Conservation (phyloP, 2,113 vertebrate genomes). For the Hypocryptadius cinnamomeus region DNA sequence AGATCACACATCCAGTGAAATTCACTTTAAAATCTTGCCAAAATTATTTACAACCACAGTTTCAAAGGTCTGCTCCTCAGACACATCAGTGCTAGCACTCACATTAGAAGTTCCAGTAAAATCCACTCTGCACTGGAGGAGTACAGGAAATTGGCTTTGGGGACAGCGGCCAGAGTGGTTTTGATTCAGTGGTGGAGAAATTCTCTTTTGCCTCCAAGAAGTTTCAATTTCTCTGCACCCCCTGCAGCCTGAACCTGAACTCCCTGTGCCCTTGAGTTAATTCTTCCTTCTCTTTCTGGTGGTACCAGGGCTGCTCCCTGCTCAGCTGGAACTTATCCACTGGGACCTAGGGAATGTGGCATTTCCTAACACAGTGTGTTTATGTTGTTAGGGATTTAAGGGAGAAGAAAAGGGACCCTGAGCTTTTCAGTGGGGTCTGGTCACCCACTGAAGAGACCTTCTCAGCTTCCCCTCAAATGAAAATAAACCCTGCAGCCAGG, state of each 20-base stretch:
- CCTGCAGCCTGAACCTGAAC: neutral
- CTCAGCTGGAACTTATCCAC: neutral
- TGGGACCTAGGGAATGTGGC: neutral
- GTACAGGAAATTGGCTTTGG: neutral
- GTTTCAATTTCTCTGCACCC: neutral
- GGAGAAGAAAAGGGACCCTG: neutral
- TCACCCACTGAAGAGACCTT: neutral
- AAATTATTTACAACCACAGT: neutral
- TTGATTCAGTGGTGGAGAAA: neutral
- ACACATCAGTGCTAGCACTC: neutral
- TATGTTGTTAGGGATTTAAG: neutral
- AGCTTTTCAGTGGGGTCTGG: neutral
- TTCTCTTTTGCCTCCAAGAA: neutral
- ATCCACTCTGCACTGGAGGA: neutral
- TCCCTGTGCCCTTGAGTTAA: neutral
- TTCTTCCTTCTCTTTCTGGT: neutral
- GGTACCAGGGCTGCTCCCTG: neutral
- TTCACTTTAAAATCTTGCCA: neutral
- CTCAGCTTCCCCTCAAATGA: neutral
- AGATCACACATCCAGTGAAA: neutral
- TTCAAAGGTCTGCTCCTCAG: neutral
- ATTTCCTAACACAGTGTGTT: neutral
- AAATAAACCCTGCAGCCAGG: neutral
- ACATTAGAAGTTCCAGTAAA: neutral
- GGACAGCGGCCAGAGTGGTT: neutral